Conservation (phyloP, 53 echinoderm and acorn worm genomes). For the Echinometra lucunter region DNA sequence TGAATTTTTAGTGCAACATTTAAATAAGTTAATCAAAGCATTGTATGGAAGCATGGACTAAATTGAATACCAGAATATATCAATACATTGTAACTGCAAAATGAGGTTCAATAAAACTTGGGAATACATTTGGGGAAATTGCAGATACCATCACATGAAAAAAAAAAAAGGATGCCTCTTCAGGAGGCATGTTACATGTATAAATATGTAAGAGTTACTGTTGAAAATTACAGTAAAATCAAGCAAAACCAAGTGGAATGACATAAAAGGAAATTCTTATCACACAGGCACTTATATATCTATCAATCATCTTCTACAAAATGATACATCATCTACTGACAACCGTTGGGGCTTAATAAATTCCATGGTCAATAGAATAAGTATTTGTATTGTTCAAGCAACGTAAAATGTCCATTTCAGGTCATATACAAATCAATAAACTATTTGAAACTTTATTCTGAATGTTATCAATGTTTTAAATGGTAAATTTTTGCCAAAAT, state of each 20-base stretch:
- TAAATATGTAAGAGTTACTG: constrained; percentile 19
- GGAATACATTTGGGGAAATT: neutral
- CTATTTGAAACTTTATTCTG: too few species aligned
- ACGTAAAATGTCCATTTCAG: too few species aligned
- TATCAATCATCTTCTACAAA: neutral
- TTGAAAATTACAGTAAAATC: constrained; percentile 10
- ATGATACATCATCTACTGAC: neutral
- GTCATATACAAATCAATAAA: too few species aligned
- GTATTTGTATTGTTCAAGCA: neutral
- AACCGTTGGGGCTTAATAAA: too few species aligned
- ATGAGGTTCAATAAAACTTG: neutral
- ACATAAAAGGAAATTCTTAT: neutral
- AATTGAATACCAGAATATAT: constrained; percentile 28
- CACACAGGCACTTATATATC: constrained; percentile 25
- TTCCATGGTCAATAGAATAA: neutral
- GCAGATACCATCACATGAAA: neutral
- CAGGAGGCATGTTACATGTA: neutral
- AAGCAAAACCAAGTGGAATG: constrained; percentile 17
- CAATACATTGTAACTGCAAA: neutral
- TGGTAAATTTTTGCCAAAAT: too few species aligned
- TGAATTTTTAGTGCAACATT: constrained; percentile 1
- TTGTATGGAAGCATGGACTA: neutral
- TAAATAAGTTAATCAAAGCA: constrained; percentile 4
- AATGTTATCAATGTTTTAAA: too few species aligned
- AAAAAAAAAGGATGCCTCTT: neutral